Evolutionary conservation across 2,888 invertebrate genomes (phyloP), one percentile per base, ranked within the genome.

Genomic region (Rhingia rostrata): DNA sequence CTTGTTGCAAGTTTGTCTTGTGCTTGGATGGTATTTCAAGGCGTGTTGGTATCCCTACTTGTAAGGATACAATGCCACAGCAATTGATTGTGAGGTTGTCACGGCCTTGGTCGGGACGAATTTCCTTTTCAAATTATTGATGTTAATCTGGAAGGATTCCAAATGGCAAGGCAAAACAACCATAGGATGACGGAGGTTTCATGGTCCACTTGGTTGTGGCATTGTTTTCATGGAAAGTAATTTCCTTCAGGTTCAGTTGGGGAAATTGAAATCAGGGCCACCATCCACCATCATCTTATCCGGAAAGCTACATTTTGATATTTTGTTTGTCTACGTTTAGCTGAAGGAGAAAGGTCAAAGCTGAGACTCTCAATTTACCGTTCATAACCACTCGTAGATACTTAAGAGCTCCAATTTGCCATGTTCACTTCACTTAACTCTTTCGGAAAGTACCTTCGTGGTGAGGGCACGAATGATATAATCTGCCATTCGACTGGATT

Each of bases 401-500:
- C 22, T 22, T 22, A 22, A 22, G 10, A 14, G 33, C 14, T 63
- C 22, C 49, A 51, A 53, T 53, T 66, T 53, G 32, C 30, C 45
- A 4, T 43, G 51, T 64, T 51, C 58, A 63, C 43, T 67, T 67
- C 53, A 67, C 47, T 33, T 54, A 54, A 74, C 67, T 56, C 61
- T 54, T 49, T 41, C 14, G 12, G 39, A 43, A 39, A 22, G 22
- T 22, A 22, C 22, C 22, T 22, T 22, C 22, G 1, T 22, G 22
- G 22, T 39, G 61, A 67, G 74, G 73, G 39, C 35, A 54, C 54
- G 56, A 67, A 69, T 61, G 56, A 56, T 69, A 63, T 69, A 69
- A 69, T 69, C 37, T 80, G 39, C 56, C 74, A 74, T 49, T 22
- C 22, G 22, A 22, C 22, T 22, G 35, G 54, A 69, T 49, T 56